Percentiles rank a stretch among this genome's conserved stretches.
phyloP scores from a whole-genome alignment of 2,113 vertebrate genomes.

The Natator depressus region DNA sequence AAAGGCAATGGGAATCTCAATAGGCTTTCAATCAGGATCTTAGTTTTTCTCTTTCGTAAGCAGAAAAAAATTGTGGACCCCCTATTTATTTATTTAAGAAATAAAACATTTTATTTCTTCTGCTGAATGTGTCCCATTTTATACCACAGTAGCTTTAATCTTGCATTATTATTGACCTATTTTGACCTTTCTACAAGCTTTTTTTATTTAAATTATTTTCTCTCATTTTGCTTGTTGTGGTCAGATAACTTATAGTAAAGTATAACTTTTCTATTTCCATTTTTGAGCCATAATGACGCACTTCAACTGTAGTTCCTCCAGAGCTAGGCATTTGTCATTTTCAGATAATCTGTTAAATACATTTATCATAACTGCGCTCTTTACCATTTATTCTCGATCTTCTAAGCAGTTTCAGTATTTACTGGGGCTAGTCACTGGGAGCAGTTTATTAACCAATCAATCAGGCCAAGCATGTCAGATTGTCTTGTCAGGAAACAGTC shows the following conservation, averaged over 20 bases:
- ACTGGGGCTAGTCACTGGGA: rapidly evolving
- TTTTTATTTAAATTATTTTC: not conserved
- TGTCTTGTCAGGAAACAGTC: not conserved
- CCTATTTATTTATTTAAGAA: not conserved
- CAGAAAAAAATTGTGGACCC: not conserved
- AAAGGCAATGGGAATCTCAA: not conserved
- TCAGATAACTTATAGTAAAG: not conserved
- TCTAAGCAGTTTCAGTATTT: not conserved
- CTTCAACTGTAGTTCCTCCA: not conserved
- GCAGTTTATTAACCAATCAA: not conserved
- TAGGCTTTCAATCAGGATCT: not conserved
- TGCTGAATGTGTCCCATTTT: not conserved
- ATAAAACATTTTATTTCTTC: not conserved
- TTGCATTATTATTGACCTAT: not conserved
- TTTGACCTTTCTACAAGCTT: not conserved
- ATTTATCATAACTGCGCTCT: not conserved
- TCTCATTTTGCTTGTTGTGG: not conserved
- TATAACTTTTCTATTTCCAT: not conserved
- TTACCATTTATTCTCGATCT: not conserved
- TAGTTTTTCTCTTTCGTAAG: not conserved
- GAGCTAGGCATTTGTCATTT: not conserved
- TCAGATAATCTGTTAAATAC: not conserved
- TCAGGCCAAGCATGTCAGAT: not conserved
- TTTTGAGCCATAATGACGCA: not conserved
- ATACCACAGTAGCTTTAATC: not conserved